Percentiles rank a stretch among this genome's conserved stretches.
These are phyloP conservation scores for Edolisoma coerulescens DNA, from an alignment of 2,113 vertebrate species.

Conservation along the genomic window DNA sequence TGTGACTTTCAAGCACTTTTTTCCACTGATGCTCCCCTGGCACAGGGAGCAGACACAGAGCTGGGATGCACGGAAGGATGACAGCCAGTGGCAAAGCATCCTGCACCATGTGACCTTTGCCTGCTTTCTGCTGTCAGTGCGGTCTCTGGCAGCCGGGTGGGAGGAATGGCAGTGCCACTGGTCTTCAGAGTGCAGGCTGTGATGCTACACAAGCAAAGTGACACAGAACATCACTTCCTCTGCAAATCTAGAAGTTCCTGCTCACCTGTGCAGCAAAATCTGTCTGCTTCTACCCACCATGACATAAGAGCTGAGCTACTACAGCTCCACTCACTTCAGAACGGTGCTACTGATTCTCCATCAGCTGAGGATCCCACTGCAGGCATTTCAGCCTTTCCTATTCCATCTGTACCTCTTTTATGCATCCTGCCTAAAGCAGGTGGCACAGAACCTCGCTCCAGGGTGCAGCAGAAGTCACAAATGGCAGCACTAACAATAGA, in stretches of 20 bases:
- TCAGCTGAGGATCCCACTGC: background rate
- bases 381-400: background rate
- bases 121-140: background rate
- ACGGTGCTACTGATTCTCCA: background rate
- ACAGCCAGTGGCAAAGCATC: background rate
- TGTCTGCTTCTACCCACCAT: background rate
- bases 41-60: background rate
- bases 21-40: background rate
- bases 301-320: background rate
- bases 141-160: fast-evolving
- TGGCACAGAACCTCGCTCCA: background rate
- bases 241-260: background rate
- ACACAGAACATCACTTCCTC: background rate
- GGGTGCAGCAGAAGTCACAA: background rate
- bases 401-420: background rate
- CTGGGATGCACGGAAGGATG: background rate
- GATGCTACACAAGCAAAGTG: fast-evolving
- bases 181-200: background rate
- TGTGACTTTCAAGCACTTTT: background rate
- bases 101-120: fast-evolving
- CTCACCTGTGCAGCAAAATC: background rate
- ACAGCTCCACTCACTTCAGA: background rate
- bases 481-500: background rate
- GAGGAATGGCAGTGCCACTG: background rate
- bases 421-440: background rate